Base-by-base conservation (phyloP, 2,888 invertebrate genomes). In the Ophion ellenae region DNA sequence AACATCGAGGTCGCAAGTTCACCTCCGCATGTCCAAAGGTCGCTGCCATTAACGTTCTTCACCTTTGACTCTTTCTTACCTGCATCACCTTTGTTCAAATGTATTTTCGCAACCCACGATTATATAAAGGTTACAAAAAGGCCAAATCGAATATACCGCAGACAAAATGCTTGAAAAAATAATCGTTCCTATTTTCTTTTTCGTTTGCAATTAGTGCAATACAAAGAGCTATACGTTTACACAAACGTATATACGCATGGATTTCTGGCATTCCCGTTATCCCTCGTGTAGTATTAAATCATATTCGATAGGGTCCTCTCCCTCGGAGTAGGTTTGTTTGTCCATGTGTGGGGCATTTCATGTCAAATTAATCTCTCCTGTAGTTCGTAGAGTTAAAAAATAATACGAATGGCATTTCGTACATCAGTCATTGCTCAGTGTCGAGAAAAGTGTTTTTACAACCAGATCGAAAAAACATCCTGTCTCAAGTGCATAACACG, bases 1-100 rank as follows among this genome's bases (percentile, higher is more conserved):
- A 61, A 61, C 20, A 32, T 47, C 17, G 28, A n/a, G 70, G 28
- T 69, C 24, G 36, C 24, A 17, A 53, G 47, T 67, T 57, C 61
- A 24, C 20, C 47, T 47, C 24, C 47, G 47, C 24, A 67, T 74
- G 40, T 11, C 59, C n/a, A 20, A 81, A 81, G 81, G 69, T 81
- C 63, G 47, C 9, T 75, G 20, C 14, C 32, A 59, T 67, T 6
- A 28, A 36, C 28, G 11, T 28, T 40, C 17, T 32, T 81, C 73
- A 74, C 59, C 64, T 64, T 73, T 66, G 24, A 80, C 64, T 28
- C 74, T 74, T 81, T 20, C 2, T 6, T 59, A 74, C 28, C 14
- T 47, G 24, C 63, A 66, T 64, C 80, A 57, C 36, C 1, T 32
- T 64, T 7, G 40, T 64, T 20, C 36, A 6, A 24, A 64, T 57